A percentile compares a stretch with the other conserved stretches of the same genome.
Evolutionary conservation across 2,888 invertebrate species (phyloP).

Genomic region (Ephialtes manifestator): DNA sequence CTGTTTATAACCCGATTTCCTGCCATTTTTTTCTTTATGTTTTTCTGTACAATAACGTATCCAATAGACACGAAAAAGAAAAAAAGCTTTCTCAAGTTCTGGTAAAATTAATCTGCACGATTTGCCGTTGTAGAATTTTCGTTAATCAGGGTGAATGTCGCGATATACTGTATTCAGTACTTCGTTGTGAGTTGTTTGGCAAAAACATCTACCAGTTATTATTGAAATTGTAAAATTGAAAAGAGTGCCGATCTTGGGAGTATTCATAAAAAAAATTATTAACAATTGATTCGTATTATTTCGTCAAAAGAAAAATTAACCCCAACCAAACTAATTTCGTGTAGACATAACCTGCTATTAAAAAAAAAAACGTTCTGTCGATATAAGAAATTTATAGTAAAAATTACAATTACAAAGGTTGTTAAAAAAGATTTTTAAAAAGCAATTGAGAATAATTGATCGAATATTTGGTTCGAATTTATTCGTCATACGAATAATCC

Average conservation of each 20-base stretch:
- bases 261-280: conserved; percentile 78
- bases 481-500: no score
- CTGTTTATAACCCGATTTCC: conserved; percentile 10
- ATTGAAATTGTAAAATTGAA: conserved; percentile 76
- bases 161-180: conserved; percentile 35
- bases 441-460: no score
- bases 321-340: conserved; percentile 49
- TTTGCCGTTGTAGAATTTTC: conserved; percentile 33
- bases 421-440: no score
- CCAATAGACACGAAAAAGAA: not conserved
- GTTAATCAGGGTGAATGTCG: conserved; percentile 34
- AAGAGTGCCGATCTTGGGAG: conserved; percentile 74
- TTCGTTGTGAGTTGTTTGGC: conserved; percentile 64
- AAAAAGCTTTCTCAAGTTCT: not conserved
- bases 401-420: no score
- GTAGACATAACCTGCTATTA: no score
- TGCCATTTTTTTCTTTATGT: not conserved
- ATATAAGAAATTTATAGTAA: not conserved
- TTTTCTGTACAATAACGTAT: conserved; percentile 18
- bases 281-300: conserved; percentile 43
- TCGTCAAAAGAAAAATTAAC: conserved; percentile 18
- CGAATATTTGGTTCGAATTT: no score
- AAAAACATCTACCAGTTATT: conserved; percentile 66
- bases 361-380: conserved; percentile 40
- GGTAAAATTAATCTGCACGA: conserved; percentile 49